Evolutionary conservation across 2,113 vertebrate genomes (phyloP), one percentile per base, ranked within the genome.

Genomic region (Gavialis gangeticus): DNA sequence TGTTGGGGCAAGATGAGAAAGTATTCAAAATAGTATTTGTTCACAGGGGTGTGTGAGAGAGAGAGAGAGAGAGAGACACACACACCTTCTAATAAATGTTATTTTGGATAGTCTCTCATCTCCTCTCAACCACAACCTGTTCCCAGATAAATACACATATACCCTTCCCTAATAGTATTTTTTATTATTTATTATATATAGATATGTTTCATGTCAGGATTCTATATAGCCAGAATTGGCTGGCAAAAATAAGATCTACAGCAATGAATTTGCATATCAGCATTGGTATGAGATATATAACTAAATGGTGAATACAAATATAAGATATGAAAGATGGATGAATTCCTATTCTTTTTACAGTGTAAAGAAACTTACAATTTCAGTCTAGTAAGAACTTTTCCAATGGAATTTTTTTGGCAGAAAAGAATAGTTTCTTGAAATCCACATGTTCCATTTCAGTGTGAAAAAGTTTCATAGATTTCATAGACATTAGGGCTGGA

Each of bases 111-210:
- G 46, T 46, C 46, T 46, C 46, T 46, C 46, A 46, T 46, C 46
- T 46, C 46, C 46, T 46, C 46, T 46, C 46, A 46, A 46, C 46
- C 46, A 46, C 46, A 46, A 46, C 46, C 46, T 46, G 46, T 46
- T 46, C 46, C 46, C 46, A 46, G 46, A 46, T 46, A 46, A 46
- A 46, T 9, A 46, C 46, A 46, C 46, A 46, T 46, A 46, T 46
- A 46, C 46, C 46, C 46, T 46, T 46, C 46, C 46, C 46, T 9
- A 46, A 94, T 94, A 97, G 87, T 92, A 96, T 81, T 55, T 96
- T 95, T 96, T 96, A 94, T 87, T 96, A 81, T 96, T 96, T 95
- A 85, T 96, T 93, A 59, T 93, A 95, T 62, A 95, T 95, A 94
- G 87, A 17, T 81, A 87, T 94, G 93, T 95, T 96, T 95, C n/a